Evolutionary conservation across 2,797 vertebrate species (phyloP).

Genomic region (Oryzias sinensis): DNA sequence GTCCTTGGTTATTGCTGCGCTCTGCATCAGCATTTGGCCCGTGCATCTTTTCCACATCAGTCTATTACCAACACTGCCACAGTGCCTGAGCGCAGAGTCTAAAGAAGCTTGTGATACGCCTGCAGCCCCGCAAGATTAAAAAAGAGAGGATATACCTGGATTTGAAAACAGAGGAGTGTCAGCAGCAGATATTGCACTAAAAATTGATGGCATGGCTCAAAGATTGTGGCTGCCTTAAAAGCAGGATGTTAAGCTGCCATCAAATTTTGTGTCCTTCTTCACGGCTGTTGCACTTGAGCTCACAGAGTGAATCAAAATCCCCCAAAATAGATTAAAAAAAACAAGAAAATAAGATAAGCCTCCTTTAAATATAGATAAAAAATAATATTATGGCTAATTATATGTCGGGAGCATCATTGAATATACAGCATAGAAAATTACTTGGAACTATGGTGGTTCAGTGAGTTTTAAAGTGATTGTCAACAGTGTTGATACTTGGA

Average conservation of each 20-base stretch:
- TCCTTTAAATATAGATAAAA: no score
- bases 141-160: slow-evolving; percentile 33
- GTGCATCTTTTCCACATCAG: slow-evolving; percentile 30
- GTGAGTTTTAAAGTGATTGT: slow-evolving; percentile 4
- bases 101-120: slow-evolving; percentile 17
- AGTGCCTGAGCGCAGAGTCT: slow-evolving; percentile 22
- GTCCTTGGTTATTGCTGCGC: slow-evolving; percentile 31
- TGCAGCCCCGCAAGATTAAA: slow-evolving; percentile 40
- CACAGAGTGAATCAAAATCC: slow-evolving; percentile 1
- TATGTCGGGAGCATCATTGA: slow-evolving; percentile 1
- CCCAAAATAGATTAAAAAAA: neutral
- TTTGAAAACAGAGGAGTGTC: slow-evolving; percentile 35
- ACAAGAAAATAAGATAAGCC: neutral
- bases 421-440: slow-evolving; percentile 6
- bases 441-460: neutral
- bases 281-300: neutral
- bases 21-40: slow-evolving; percentile 38
- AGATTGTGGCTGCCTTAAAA: slow-evolving; percentile 28
- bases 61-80: slow-evolving; percentile 33
- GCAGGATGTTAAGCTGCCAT: slow-evolving; percentile 22
- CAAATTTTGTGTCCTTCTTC: slow-evolving; percentile 29
- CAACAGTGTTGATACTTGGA: slow-evolving; percentile 9
- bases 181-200: slow-evolving; percentile 33
- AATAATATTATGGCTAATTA: neutral
- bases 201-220: slow-evolving; percentile 41